Evolutionary conservation across 1,140 invertebrate species (phyloP).

Genomic region (Diachasma alloeum): DNA sequence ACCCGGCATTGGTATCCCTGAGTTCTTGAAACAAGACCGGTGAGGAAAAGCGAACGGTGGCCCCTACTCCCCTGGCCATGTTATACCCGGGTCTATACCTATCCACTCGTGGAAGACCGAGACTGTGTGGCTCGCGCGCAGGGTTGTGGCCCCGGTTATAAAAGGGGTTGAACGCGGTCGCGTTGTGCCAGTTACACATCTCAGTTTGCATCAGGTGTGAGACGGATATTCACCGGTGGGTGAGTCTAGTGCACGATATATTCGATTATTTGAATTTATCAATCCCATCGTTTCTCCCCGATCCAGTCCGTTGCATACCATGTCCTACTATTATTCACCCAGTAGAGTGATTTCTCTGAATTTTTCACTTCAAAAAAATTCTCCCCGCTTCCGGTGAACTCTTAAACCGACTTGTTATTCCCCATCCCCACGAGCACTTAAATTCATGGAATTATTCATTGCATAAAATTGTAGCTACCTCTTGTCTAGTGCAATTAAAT

Average conservation of each 20-base stretch:
- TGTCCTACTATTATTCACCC: not conserved
- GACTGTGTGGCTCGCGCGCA: slow-evolving; percentile 44
- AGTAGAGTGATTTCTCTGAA: too few relatives aligned
- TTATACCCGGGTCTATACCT: slow-evolving; percentile 1
- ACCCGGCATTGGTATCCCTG: not conserved
- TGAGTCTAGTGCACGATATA: not conserved
- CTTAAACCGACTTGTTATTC: not conserved
- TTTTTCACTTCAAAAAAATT: too few relatives aligned
- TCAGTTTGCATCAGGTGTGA: slow-evolving; percentile 34
- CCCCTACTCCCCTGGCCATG: not conserved
- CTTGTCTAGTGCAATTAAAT: not conserved
- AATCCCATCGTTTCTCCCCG: not conserved
- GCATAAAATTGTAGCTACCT: not conserved
- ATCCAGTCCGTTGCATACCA: too few relatives aligned
- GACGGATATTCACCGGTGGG: not conserved
- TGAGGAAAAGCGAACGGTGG: not conserved
- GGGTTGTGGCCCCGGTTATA: slow-evolving; percentile 46
- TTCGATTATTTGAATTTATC: not conserved
- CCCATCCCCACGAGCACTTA: not conserved
- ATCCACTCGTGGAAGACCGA: slow-evolving; percentile 13
- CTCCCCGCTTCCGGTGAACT: too few relatives aligned
- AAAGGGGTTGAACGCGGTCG: slow-evolving; percentile 40
- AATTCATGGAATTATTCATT: not conserved
- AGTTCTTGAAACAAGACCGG: not conserved
- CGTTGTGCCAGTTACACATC: slow-evolving; percentile 45